Base-by-base conservation (phyloP, 2,888 invertebrate species). In the Caenorhabditis afra region DNA sequence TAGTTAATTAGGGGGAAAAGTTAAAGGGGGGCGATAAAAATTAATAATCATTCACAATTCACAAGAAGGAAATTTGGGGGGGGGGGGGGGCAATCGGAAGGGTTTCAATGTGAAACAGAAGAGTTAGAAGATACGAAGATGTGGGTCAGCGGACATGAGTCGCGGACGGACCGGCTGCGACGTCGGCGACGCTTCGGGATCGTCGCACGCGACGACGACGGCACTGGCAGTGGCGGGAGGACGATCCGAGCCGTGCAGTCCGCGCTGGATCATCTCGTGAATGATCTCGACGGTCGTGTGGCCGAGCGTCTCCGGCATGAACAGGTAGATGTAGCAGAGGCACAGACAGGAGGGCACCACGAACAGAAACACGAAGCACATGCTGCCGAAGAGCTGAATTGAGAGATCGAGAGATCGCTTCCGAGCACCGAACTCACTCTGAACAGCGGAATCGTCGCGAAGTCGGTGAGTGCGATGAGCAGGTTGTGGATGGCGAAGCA, bases 401-500 rank as follows among this genome's bases (percentile, higher is more conserved):
- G 83, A 37, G 59, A 29, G 4, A 7, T 29, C 29, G 29, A 29
- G 29, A 61, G 7, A 41, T 7, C 18, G 37, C 14, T 14, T 20
- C 12, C 14, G 2, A 20, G 5, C 5, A 45, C 3, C 16, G 14
- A 58, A 52, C 80, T 58, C 44, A 86, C 87, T 45, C 81, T 61
- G 71, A 84, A 87, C 11, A 86, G 80, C 7, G 87, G 86, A 45
- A 87, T 79, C 12, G 85, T 83, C 16, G 85, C 82, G 64, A 87
- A 88, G 66, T 87, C 87, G 10, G 88, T 88, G 29, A 86, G 66
- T 5, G 86, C 79, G 62, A 88, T 88, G 44, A 87, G 74, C 16
- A 86, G 67, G 52, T 87, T 88, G 77, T 85, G 85, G 77, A 87
- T 84, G 20, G 87, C 86, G 62, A 85, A 88, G 61, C 87, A 88